These are phyloP conservation scores for Oegoconia quadripuncta DNA, from an alignment of 2,888 invertebrate genomes.

Conservation along the genomic window DNA sequence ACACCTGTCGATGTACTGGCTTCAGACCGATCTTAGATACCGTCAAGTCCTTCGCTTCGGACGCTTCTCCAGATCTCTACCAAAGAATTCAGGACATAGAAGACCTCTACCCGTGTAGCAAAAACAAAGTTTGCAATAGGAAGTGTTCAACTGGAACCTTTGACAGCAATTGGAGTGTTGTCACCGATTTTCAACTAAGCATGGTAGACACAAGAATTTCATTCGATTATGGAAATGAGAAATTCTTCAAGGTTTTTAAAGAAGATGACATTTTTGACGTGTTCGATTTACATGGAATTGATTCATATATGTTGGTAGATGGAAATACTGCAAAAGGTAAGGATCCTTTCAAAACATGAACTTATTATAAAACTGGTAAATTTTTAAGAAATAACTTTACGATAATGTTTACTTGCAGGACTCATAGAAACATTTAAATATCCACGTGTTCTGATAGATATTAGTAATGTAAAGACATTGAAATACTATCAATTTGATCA, in stretches of 20 bases:
- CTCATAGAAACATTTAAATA: conserved; percentile 48
- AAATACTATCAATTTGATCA: conserved; percentile 52
- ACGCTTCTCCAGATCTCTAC: conserved; percentile 75
- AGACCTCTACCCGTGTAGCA: conserved; percentile 44
- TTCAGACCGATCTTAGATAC: conserved; percentile 88
- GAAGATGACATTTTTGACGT: conserved; percentile 68
- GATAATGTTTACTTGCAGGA: conserved; percentile 63
- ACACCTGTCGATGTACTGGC: conserved; percentile 90
- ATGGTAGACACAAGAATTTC: conserved; percentile 48
- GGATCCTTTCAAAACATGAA: not conserved
- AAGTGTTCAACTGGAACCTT: conserved; percentile 42
- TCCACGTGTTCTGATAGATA: conserved; percentile 52
- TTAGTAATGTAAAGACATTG: conserved; percentile 47
- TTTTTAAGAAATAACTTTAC: not conserved
- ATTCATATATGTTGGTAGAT: conserved; percentile 80
- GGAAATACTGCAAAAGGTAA: conserved; percentile 87
- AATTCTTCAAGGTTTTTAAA: conserved; percentile 70
- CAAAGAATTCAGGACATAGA: conserved; percentile 72
- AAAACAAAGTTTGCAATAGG: conserved; percentile 39
- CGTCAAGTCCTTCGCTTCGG: conserved; percentile 84
- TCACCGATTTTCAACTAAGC: conserved; percentile 28
- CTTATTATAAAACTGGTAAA: not conserved
- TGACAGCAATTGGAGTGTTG: conserved; percentile 47
- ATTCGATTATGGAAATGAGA: conserved; percentile 63
- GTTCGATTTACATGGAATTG: conserved; percentile 53